Conservation (phyloP, 2,888 invertebrate species). For the Chaetoderma sp. region DNA sequence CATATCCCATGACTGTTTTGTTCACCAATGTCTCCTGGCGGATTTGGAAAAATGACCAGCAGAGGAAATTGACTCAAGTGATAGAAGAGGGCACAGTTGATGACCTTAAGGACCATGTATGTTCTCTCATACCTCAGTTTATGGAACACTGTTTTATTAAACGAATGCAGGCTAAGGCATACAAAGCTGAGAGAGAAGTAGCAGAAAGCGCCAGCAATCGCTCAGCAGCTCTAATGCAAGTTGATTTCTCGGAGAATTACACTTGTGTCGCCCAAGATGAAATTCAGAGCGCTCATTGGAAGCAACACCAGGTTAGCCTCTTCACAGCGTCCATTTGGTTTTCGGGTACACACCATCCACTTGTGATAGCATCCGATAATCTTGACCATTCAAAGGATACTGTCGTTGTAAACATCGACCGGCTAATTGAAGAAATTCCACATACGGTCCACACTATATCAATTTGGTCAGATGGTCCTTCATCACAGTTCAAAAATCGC, state of each 20-base stretch:
- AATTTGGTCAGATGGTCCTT: constrained; percentile 22
- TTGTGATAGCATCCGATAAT: constrained; percentile 11
- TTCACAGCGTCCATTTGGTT: constrained; percentile 11
- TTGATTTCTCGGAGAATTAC: constrained; percentile 25
- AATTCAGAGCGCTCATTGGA: constrained; percentile 27
- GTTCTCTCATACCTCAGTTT: constrained; percentile 1
- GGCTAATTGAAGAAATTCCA: neutral
- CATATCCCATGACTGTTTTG: neutral
- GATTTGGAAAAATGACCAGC: constrained; percentile 2
- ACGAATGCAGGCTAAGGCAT: constrained; percentile 7
- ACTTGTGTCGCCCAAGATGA: constrained; percentile 15
- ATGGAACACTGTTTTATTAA: constrained; percentile 20
- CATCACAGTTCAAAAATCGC: constrained; percentile 16
- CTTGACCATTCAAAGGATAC: constrained; percentile 14
- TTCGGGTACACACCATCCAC: neutral
- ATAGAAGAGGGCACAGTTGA: neutral
- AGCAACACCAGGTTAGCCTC: constrained; percentile 11
- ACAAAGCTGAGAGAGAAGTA: constrained; percentile 3
- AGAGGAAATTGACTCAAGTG: neutral
- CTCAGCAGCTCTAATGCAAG: constrained; percentile 8
- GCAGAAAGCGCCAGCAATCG: neutral
- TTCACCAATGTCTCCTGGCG: constrained; percentile 1
- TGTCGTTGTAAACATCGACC: neutral
- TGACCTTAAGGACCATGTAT: neutral
- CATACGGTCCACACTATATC: constrained; percentile 2